A percentile compares a stretch with the other conserved stretches of the same genome.
Evolutionary conservation across 1,140 invertebrate species (phyloP).

Genomic region (Eulimnadia texana): DNA sequence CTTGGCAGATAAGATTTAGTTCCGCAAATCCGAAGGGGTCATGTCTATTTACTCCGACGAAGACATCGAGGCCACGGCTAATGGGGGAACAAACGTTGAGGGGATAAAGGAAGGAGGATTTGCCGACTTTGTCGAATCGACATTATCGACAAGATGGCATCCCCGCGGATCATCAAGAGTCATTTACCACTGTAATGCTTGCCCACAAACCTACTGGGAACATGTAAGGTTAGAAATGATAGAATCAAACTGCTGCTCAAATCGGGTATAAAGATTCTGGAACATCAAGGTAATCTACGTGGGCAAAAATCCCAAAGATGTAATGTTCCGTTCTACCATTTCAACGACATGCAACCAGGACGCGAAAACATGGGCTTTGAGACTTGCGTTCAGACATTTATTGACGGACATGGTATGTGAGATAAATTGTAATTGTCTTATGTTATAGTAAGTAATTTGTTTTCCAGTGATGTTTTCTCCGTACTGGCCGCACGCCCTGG

Average conservation of each 20-base stretch:
- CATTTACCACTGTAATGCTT: neutral
- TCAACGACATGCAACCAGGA: neutral
- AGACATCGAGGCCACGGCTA: too few species aligned
- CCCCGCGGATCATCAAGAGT: neutral
- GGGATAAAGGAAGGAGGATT: too few species aligned
- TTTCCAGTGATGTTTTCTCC: neutral
- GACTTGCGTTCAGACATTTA: conserved; percentile 12
- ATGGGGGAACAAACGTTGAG: too few species aligned
- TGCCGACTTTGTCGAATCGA: neutral
- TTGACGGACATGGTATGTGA: conserved; percentile 9
- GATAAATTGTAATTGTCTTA: too few species aligned
- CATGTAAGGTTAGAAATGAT: neutral
- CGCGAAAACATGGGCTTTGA: conserved; percentile 27
- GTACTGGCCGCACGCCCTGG: conserved; percentile 16
- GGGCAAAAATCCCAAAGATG: neutral
- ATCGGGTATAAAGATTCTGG: too few species aligned
- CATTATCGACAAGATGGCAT: neutral
- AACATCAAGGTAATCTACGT: neutral
- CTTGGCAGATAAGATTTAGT: neutral
- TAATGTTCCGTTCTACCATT: neutral
- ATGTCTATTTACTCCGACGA: neutral
- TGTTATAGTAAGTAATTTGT: too few species aligned
- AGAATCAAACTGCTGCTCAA: too few species aligned
- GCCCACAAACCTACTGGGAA: neutral
- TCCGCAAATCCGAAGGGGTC: neutral